Base-by-base conservation (phyloP, 2,797 vertebrate species). In the Cyprinella venusta region DNA sequence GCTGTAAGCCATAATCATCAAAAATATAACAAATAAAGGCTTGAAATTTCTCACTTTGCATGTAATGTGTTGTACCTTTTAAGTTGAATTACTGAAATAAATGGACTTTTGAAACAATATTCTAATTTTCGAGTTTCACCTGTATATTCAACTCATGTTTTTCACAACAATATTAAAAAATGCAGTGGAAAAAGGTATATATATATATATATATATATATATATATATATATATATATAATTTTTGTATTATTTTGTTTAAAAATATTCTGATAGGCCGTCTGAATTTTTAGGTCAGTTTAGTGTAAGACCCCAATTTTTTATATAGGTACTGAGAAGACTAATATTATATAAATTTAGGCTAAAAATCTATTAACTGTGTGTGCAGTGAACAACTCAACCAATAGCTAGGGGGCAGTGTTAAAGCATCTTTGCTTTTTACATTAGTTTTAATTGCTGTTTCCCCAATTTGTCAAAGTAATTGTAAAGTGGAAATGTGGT, bases 371-470 rank as follows among this genome's bases (percentile, higher is more conserved):
- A 40, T 15, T 61, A 30, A 63, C 48, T 12, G 75, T 56, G 50
- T 42, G 16, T 15, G 7, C 30, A 68, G 40, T 61, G 33, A 68
- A 38, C 50, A 76, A 8, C 2, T 19, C 6, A 5, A 30, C 52
- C 81, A 82, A 76, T 72, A 36, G 36, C 36, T 36, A 88, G 76
- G 76, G 69, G 65, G 63, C 84, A 86, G 79, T 86, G 59, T 82
- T 86, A 74, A 76, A 54, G 38, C 76, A 79, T 45, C 5, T 13
- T 36, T 76, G 71, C 18, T 59, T 83, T 59, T 70, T 8, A 19
- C 61, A 30, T 71, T 69, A 26, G 16, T 4, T 40, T 84, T 59
- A n/a, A 33, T 48, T 38, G 69, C 42, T 79, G 61, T 76, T 74
- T 54, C 18, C 24, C 18, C 24, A 40, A 48, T 77, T 69, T 50